Conservation (phyloP, 2,797 vertebrate genomes). For the Rousettus madagascariensis region DNA sequence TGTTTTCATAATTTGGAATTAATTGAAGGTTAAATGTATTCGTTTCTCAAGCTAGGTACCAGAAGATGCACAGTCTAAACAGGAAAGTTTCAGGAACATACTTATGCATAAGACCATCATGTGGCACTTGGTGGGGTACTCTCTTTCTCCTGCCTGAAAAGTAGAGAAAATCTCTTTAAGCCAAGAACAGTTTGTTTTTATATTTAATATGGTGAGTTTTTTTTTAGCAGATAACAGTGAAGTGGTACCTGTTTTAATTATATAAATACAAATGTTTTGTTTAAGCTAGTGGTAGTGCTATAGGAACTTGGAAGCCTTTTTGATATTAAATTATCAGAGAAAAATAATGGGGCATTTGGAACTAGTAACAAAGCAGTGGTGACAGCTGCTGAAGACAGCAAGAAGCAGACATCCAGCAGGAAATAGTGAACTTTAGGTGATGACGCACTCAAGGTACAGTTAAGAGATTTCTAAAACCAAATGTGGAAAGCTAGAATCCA, state of each 20-base stretch:
- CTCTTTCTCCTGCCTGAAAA: background rate
- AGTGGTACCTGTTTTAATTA: background rate
- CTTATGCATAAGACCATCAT: background rate
- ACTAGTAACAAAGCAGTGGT: background rate
- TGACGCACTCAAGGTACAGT: background rate
- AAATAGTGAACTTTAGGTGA: background rate
- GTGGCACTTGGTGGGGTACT: background rate
- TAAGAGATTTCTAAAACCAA: background rate
- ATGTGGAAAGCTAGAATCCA: background rate
- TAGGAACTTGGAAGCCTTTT: background rate
- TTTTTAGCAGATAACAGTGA: background rate
- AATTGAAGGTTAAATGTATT: background rate
- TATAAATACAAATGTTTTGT: background rate
- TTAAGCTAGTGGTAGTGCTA: background rate
- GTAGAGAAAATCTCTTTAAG: background rate
- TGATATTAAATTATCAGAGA: background rate
- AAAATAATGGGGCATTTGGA: background rate
- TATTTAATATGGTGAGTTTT: background rate
- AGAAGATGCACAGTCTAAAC: background rate
- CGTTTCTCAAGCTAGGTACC: slow-evolving; percentile 9
- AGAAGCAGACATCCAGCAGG: background rate
- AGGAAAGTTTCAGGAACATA: background rate
- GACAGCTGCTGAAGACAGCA: background rate
- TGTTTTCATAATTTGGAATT: slow-evolving; percentile 1
- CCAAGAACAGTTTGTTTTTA: background rate